A percentile compares a stretch with the other conserved stretches of the same genome.
Conservation (phyloP, 2,113 vertebrate species). For the Syngnathoides biaculeatus region DNA sequence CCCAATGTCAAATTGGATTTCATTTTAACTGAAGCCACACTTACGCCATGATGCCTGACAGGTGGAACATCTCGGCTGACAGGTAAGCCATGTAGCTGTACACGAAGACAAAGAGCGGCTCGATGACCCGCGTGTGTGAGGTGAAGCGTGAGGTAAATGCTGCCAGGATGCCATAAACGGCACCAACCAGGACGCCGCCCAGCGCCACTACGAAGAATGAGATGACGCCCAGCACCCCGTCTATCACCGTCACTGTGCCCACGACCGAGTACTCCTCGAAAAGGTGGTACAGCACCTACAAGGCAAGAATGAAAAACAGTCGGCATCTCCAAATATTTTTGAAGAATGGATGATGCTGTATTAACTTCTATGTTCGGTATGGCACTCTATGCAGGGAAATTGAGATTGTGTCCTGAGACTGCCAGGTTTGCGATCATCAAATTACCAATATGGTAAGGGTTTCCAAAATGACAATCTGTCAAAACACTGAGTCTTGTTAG, state of each 20-base stretch:
- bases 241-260: constrained; percentile 73
- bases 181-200: constrained; percentile 88
- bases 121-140: constrained; percentile 91
- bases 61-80: constrained; percentile 93
- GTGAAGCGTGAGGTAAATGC: constrained; percentile 98
- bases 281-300: constrained; percentile 92
- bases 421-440: too few relatives aligned
- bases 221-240: constrained; percentile 84
- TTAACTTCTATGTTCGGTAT: too few relatives aligned
- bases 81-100: constrained; percentile 99
- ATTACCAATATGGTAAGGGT: too few relatives aligned
- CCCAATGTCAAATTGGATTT: neutral
- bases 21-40: constrained; percentile 30
- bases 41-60: constrained; percentile 99
- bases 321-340: neutral
- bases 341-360: too few relatives aligned
- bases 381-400: too few relatives aligned
- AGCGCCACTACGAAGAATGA: constrained; percentile 91
- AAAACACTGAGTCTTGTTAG: too few relatives aligned
- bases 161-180: constrained; percentile 86
- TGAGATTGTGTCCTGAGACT: too few relatives aligned
- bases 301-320: neutral
- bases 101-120: constrained; percentile 96
- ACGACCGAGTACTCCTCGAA: constrained; percentile 85
- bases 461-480: too few relatives aligned